A percentile compares a stretch with the other conserved stretches of the same genome.
Evolutionary conservation across 1,140 invertebrate species (phyloP).

Genomic region (Trichonephila inaurata): DNA sequence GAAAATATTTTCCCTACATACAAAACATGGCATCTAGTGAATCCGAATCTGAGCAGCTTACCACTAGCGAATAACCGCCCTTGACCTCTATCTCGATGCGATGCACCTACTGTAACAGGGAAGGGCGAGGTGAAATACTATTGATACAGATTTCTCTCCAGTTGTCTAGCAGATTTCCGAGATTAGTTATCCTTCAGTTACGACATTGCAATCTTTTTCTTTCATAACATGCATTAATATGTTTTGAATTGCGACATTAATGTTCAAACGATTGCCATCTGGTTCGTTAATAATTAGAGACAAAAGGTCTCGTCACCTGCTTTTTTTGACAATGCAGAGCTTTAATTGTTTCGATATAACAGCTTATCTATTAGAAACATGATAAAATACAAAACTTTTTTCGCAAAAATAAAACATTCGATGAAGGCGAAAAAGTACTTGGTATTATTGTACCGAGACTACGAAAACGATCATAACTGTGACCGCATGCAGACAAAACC

Average conservation of each 20-base stretch:
- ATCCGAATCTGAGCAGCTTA: neutral
- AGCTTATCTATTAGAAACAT: neutral
- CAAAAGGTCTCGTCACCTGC: neutral
- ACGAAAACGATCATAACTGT: neutral
- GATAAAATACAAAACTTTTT: neutral
- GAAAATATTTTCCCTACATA: neutral
- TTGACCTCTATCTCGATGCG: neutral
- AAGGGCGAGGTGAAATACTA: neutral
- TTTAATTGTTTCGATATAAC: neutral
- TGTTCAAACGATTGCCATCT: neutral
- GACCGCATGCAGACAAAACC: neutral
- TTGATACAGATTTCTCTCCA: neutral
- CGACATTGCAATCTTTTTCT: neutral
- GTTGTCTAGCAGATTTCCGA: neutral
- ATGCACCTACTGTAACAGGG: neutral
- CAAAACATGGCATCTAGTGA: neutral
- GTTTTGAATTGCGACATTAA: no score
- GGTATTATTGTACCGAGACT: no score
- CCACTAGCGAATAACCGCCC: neutral
- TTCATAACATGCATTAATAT: no score
- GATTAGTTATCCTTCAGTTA: neutral
- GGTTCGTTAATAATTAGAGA: neutral
- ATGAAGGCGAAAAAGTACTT: neutral
- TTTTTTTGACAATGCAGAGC: neutral
- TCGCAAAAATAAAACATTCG: neutral